Percentiles rank a stretch among this genome's conserved stretches.
Evolutionary conservation across 1,140 invertebrate genomes (phyloP).

Genomic region (Catajapyx aquilonaris): DNA sequence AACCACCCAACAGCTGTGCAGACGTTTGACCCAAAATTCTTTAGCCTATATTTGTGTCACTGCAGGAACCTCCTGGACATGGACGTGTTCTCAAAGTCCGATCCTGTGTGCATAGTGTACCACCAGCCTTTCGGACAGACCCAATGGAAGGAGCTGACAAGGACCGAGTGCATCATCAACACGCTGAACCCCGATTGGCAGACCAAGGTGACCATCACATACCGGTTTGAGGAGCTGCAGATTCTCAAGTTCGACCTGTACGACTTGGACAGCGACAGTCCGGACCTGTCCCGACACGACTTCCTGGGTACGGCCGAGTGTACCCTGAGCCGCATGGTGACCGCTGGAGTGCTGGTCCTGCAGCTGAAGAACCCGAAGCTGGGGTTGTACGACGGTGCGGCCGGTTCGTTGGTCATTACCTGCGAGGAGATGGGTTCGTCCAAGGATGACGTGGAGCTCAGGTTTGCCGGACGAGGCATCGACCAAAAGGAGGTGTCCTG

Average conservation of each 20-base stretch:
- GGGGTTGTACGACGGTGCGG: slow-evolving; percentile 8
- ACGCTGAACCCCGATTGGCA: slow-evolving; percentile 34
- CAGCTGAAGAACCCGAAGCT: slow-evolving; percentile 12
- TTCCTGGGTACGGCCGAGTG: slow-evolving; percentile 30
- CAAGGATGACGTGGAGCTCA: slow-evolving; percentile 28
- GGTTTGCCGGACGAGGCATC: slow-evolving; percentile 20
- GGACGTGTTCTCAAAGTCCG: slow-evolving; percentile 37
- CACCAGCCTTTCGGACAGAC: slow-evolving; percentile 23
- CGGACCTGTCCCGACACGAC: slow-evolving; percentile 28
- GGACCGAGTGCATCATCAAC: slow-evolving; percentile 36
- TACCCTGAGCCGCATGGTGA: slow-evolving; percentile 28
- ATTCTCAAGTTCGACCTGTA: slow-evolving; percentile 27
- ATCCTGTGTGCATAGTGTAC: slow-evolving; percentile 35
- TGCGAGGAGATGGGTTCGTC: slow-evolving; percentile 29
- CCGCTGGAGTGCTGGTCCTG: too few species aligned
- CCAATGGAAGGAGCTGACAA: slow-evolving; percentile 29
- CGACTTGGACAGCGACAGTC: slow-evolving; percentile 28
- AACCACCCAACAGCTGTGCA: too few species aligned
- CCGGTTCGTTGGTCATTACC: slow-evolving; percentile 23
- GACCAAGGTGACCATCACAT: slow-evolving; percentile 25
- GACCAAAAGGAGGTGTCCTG: slow-evolving; percentile 29
- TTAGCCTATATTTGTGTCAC: too few species aligned
- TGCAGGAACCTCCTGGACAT: slow-evolving; percentile 29
- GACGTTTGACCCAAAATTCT: too few species aligned
- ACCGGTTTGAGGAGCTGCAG: slow-evolving; percentile 28